A percentile compares a stretch with the other conserved stretches of the same genome.
These are phyloP conservation scores for Eutolmus rufibarbis DNA, from an alignment of 2,888 invertebrate species.

Conservation along the genomic window DNA sequence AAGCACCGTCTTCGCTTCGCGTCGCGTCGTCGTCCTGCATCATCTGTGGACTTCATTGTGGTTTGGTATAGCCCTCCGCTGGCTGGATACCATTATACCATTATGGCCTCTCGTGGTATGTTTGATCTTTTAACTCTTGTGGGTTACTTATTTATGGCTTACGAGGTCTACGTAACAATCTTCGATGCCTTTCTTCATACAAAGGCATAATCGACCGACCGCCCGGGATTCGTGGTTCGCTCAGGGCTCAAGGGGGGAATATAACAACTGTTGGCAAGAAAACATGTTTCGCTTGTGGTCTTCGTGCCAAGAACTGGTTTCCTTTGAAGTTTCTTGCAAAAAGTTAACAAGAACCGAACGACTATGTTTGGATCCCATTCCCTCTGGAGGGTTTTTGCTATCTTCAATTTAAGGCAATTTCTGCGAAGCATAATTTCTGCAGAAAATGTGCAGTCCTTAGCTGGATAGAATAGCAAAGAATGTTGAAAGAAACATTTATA, in stretches of 20 bases:
- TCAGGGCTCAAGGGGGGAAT: not conserved
- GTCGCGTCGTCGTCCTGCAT: not conserved
- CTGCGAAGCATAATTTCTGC: not conserved
- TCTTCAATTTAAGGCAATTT: constrained; percentile 1
- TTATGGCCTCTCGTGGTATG: constrained; percentile 25
- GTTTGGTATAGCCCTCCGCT: not conserved
- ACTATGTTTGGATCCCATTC: not conserved
- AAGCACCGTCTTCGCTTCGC: not conserved
- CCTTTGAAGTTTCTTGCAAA: not conserved
- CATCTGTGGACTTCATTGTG: constrained; percentile 15
- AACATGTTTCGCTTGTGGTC: constrained; percentile 18
- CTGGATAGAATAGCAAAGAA: not conserved
- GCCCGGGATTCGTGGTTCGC: not conserved
- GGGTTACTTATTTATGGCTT: constrained; percentile 33
- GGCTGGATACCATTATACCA: constrained; percentile 25
- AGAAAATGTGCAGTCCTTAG: not conserved
- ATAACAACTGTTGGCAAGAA: constrained; percentile 1
- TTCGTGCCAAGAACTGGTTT: constrained; percentile 8
- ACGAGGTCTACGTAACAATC: not conserved
- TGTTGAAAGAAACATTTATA: not conserved
- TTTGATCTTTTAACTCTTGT: constrained; percentile 37
- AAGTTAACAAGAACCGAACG: not conserved
- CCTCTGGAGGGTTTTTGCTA: not conserved
- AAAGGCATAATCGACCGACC: not conserved
- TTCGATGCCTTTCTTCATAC: not conserved